Evolutionary conservation across 35 echinoderm and acorn worm genomes (phyloP), one percentile per base, ranked within the genome.

Genomic region (Hemicentrotus pulcherrimus): DNA sequence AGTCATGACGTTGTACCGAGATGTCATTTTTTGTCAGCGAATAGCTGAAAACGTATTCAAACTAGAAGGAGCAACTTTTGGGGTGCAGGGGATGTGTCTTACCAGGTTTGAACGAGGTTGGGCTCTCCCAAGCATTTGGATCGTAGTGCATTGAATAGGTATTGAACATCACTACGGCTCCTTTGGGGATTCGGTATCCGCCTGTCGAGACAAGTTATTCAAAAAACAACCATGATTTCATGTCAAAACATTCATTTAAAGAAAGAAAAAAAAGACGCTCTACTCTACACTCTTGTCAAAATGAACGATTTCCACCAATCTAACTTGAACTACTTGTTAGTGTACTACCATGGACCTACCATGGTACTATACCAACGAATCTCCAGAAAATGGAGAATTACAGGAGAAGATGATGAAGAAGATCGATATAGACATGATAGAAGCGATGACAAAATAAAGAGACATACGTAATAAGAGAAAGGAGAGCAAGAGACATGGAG

Each of bases 101-200:
- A 98, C 97, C 97, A 95, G 97, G 97, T 95, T 96, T 97, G 86
- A 97, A 98, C 90, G 94, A 10, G 30, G 89, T 32, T 1, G 97
- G 97, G 2, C 97, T 95, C 35, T 98, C 95, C 96, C 96, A 98
- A 30, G 94, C 89, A 30, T 96, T 95, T 14, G 96, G 95, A 78
- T 98, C 97, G 32, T 87, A 97, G 70, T 98, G 97, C 46, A 98
- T 91, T 24, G 97, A 95, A 35, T 94, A 95, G 16, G 97, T 88
- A 94, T 98, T 98, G 16, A 95, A 65, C 46, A 97, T 88, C 61
- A 98, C 96, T 18, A 94, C 86, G 24, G 95, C 96, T 35, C 94
- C 97, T 96, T 95, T 92, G 18, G 97, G 97, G 86, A 98, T 96
- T 14, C 9, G 61, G 85, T 97, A 98, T 28, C 95, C 96, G 91